phyloP scores from a whole-genome alignment of 2,888 invertebrate genomes.

The Hemithea aestivaria region DNA sequence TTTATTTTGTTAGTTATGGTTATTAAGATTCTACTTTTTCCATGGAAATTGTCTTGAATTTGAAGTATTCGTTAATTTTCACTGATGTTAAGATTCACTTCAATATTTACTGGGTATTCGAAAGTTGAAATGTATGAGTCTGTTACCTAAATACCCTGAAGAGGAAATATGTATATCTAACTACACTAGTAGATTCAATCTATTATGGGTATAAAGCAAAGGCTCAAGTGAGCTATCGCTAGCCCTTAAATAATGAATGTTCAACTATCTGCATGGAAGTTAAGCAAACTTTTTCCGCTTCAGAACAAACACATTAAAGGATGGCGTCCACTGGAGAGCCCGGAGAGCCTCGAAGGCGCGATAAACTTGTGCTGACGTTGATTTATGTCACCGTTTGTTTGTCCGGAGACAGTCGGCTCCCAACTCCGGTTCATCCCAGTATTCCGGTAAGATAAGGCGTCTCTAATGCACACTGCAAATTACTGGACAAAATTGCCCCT shows the following conservation, averaged over 20 bases:
- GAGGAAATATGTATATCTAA: too few relatives aligned
- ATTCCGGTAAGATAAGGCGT: slow-evolving; percentile 61
- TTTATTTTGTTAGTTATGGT: slow-evolving; percentile 7
- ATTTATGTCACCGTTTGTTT: slow-evolving; percentile 75
- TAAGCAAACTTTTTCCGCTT: slow-evolving; percentile 41
- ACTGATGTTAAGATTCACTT: too few relatives aligned
- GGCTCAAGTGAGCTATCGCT: slow-evolving; percentile 3
- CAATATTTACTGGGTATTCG: too few relatives aligned
- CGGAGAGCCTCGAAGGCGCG: slow-evolving; percentile 55
- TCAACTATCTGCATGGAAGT: slow-evolving; percentile 40
- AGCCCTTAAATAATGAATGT: slow-evolving; percentile 18
- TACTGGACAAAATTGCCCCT: slow-evolving; percentile 56
- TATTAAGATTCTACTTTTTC: slow-evolving; percentile 2
- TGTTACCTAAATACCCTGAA: too few relatives aligned
- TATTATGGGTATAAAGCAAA: too few relatives aligned
- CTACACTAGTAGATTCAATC: too few relatives aligned
- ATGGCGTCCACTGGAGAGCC: slow-evolving; percentile 36
- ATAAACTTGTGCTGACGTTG: slow-evolving; percentile 72
- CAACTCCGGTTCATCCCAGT: slow-evolving; percentile 56
- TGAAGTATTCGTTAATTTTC: too few relatives aligned
- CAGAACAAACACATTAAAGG: slow-evolving; percentile 70
- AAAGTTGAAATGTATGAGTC: too few relatives aligned
- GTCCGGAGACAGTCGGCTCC: slow-evolving; percentile 59
- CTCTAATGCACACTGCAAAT: slow-evolving; percentile 65
- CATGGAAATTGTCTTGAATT: too few relatives aligned